Evolutionary conservation across 2,797 vertebrate species (phyloP).

Genomic region (Amblyopsis hoosieri): DNA sequence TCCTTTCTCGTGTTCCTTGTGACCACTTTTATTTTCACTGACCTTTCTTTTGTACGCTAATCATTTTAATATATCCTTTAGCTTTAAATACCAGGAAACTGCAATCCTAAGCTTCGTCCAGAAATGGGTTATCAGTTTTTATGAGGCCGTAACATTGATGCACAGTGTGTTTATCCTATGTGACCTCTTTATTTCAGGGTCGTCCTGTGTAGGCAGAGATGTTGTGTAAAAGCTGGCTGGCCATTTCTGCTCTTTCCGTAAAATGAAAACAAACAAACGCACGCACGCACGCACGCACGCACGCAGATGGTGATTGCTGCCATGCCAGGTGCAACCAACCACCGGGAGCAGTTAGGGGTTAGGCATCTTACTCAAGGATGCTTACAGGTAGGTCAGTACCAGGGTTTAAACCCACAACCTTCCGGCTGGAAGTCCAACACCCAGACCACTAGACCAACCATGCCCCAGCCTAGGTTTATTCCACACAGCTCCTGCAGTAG

Average conservation of each 20-base stretch:
- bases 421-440: no score
- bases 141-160: not conserved
- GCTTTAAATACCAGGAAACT: not conserved
- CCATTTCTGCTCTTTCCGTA: not conserved
- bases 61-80: not conserved
- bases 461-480: no score
- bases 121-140: not conserved
- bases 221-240: not conserved
- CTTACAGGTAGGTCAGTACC: no score
- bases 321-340: no score
- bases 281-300: no score
- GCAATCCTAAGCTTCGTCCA: not conserved
- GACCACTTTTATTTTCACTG: not conserved
- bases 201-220: not conserved
- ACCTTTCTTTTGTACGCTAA: not conserved
- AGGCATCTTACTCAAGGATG: no score
- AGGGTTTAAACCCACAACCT: no score
- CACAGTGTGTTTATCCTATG: not conserved
- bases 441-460: no score
- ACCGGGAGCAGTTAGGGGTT: no score
- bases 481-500: not conserved
- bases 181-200: not conserved
- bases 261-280: no score
- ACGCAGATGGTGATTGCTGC: no score
- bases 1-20: not conserved